Base-by-base conservation (phyloP, 1,140 invertebrate genomes). In the Hycleus cichorii region DNA sequence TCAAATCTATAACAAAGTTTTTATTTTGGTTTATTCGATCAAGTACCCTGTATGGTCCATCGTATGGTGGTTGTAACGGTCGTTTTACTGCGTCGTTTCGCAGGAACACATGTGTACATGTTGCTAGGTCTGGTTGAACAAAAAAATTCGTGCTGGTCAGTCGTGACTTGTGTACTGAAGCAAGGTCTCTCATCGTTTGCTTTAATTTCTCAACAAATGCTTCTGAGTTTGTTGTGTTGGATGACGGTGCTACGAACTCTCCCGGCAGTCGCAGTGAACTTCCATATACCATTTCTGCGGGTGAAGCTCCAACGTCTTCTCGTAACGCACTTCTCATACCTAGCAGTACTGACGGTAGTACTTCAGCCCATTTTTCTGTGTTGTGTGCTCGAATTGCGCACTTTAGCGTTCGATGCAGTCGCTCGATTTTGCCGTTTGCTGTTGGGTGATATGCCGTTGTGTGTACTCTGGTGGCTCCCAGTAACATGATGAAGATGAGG, bases 321-420 rank as follows among this genome's bases (percentile, higher is more conserved):
- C 69, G 69, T 1, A 48, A 57, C 1, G 62, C 51, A 4, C 64
- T 54, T 1, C 71, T 50, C 2, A 75, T 24, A 10, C 69, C 70
- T 46, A 76, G 47, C 4, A 76, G 57, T 18, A 75, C 60, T n/a
- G 63, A 56, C 11, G 72, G 60, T 12, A 58, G 38, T 4, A 45
- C 27, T 8, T 57, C 52, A 18, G 39, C 25, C 57, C 61, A 60
- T 69, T 27, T 32, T 32, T n/a, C 9, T 3, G 11, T 43, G 8
- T 50, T 24, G 12, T 57, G 53, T 42, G 40, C 40, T 11, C 8
- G 8, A 8, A 83, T 3, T 78, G 80, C 73, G 59, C 67, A 64
- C 60, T 77, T 76, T 1, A 77, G 49, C 4, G 62, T 53, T 2
- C 75, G 60, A 51, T 77, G 75, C 40, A 27, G 25, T 9, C 51